These are phyloP conservation scores for Tigriopus californicus DNA, from an alignment of 2,888 invertebrate species.

Conservation along the genomic window DNA sequence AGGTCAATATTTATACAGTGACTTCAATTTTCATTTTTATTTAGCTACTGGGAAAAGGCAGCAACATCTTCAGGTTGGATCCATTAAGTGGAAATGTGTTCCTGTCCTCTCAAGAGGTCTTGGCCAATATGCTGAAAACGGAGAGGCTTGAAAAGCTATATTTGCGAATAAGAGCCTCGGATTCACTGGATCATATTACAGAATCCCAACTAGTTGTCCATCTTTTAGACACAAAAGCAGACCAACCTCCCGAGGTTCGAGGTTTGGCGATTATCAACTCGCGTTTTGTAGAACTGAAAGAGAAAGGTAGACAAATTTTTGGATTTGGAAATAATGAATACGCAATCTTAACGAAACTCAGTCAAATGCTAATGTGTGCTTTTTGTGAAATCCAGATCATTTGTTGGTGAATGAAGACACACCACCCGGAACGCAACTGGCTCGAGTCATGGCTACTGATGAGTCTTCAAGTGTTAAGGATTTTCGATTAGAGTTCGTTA, in stretches of 20 bases:
- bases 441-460: constrained; percentile 23
- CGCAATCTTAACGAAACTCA: too few relatives aligned
- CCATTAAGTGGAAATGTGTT: neutral
- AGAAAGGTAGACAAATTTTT: neutral
- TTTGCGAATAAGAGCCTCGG: neutral
- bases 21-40: too few relatives aligned
- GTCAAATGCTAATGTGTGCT: too few relatives aligned
- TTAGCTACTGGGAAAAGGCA: neutral
- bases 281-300: neutral
- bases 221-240: neutral
- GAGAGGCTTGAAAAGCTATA: neutral
- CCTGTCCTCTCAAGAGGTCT: neutral
- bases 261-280: neutral
- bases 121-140: neutral
- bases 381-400: neutral
- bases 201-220: constrained; percentile 2
- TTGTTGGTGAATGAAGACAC: neutral
- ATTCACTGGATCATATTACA: neutral
- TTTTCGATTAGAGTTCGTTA: constrained; percentile 2
- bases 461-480: constrained; percentile 19
- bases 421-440: constrained; percentile 24
- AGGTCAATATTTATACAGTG: too few relatives aligned
- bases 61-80: neutral
- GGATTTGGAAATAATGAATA: too few relatives aligned
- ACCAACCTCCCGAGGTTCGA: neutral